phyloP scores from a whole-genome alignment of 1,140 invertebrate species.

The Campoletis sonorensis region DNA sequence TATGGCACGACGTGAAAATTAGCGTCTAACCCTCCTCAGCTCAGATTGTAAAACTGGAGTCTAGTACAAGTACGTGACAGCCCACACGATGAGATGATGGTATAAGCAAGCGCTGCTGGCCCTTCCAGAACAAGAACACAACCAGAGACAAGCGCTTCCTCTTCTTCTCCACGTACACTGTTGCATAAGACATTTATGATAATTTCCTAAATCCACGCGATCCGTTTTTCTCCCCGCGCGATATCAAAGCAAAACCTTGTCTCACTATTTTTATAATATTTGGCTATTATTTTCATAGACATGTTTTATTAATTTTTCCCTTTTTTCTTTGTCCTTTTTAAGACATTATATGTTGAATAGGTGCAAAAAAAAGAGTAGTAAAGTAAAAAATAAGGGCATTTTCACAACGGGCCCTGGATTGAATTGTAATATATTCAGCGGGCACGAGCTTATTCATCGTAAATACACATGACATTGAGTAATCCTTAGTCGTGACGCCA shows the following conservation, averaged over 20 bases:
- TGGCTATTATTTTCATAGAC: neutral
- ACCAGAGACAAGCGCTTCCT: conserved; percentile 23
- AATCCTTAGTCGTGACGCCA: too few relatives aligned
- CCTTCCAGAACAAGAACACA: conserved; percentile 40
- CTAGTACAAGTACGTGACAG: conserved; percentile 24
- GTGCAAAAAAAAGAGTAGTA: neutral
- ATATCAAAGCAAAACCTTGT: conserved; percentile 47
- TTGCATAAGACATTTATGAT: conserved; percentile 62
- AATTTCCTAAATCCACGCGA: conserved; percentile 52
- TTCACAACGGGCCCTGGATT: too few relatives aligned
- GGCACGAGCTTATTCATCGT: too few relatives aligned
- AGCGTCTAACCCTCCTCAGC: neutral
- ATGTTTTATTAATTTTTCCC: neutral
- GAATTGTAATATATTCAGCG: too few relatives aligned
- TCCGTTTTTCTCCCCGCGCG: neutral
- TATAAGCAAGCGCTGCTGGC: conserved; percentile 26
- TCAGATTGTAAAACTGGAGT: neutral
- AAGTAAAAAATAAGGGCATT: neutral
- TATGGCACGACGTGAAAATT: conserved; percentile 34
- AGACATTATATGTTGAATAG: neutral
- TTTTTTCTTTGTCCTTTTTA: neutral
- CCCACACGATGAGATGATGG: conserved; percentile 39
- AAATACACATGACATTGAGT: too few relatives aligned
- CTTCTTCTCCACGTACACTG: conserved; percentile 25
- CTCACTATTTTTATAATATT: neutral